Percentiles rank a stretch among this genome's conserved stretches.
Conservation (phyloP, 1,140 invertebrate species). For the Hestina assimilis region DNA sequence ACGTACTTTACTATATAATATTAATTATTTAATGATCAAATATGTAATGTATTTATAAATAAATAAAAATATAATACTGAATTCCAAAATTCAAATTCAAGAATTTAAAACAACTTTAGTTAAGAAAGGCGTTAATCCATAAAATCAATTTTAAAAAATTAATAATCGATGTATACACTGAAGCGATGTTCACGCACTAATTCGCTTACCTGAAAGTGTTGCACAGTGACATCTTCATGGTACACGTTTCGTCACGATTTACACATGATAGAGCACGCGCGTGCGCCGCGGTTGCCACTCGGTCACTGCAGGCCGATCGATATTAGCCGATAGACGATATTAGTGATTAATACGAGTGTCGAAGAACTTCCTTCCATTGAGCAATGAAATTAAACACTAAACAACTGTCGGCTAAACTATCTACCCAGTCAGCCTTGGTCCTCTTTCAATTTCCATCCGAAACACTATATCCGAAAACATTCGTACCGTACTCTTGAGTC, state of each 20-base stretch:
- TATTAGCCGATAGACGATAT: constrained; percentile 18
- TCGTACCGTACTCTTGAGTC: neutral
- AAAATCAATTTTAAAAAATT: constrained; percentile 7
- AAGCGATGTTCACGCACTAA: constrained; percentile 27
- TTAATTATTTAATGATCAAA: too few relatives aligned
- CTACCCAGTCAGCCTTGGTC: constrained; percentile 21
- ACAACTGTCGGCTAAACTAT: constrained; percentile 4
- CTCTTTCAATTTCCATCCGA: constrained; percentile 37
- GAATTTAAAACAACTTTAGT: neutral
- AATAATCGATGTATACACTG: neutral
- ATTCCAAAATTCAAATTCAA: neutral
- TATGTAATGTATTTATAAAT: too few relatives aligned
- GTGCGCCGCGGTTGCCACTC: constrained; percentile 29
- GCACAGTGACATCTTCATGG: constrained; percentile 47
- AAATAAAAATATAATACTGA: too few relatives aligned
- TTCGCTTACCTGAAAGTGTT: constrained; percentile 47
- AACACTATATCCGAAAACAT: constrained; percentile 19
- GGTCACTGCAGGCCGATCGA: constrained; percentile 29
- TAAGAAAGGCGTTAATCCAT: constrained; percentile 1
- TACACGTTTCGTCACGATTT: constrained; percentile 28
- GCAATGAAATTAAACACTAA: constrained; percentile 24
- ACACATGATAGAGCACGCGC: constrained; percentile 40
- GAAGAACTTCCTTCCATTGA: constrained; percentile 40
- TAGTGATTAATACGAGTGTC: constrained; percentile 19
- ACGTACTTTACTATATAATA: neutral